These are phyloP conservation scores for Trinorchestia longiramus DNA, from an alignment of 1,140 invertebrate genomes.

Conservation along the genomic window DNA sequence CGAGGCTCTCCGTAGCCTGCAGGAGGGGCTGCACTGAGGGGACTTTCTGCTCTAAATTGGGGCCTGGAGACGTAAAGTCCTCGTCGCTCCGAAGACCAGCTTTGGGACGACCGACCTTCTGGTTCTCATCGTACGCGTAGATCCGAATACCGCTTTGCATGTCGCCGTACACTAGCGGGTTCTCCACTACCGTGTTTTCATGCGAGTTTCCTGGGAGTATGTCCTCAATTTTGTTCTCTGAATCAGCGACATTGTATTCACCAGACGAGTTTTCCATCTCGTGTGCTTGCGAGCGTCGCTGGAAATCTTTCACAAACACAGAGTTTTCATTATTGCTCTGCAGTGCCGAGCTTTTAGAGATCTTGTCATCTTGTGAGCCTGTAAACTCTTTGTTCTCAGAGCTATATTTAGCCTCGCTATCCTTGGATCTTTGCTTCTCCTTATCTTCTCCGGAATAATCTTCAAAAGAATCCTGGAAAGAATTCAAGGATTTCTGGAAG, in stretches of 20 bases:
- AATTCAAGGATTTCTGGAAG: neutral
- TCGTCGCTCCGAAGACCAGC: neutral
- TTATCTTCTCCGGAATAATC: neutral
- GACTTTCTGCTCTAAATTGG: constrained; percentile 73
- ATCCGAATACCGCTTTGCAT: neutral
- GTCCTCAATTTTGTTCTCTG: neutral
- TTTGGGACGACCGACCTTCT: neutral
- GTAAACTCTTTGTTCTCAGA: neutral
- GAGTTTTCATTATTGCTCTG: neutral
- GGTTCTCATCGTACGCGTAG: neutral
- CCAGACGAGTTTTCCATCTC: neutral
- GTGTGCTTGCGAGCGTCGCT: neutral
- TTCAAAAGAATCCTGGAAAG: neutral
- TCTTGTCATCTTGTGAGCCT: neutral
- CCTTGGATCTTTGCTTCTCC: neutral
- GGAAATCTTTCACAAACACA: neutral
- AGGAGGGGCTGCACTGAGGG: constrained; percentile 68
- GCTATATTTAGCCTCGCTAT: neutral
- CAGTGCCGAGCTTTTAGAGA: neutral
- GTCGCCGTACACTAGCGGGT: neutral
- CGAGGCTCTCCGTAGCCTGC: constrained; percentile 62
- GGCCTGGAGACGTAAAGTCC: constrained; percentile 70
- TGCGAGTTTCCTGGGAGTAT: neutral
- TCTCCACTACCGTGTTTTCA: neutral
- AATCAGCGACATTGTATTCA: neutral